A percentile compares a stretch with the other conserved stretches of the same genome.
Evolutionary conservation across 2,113 vertebrate species (phyloP).

Genomic region (Stigmatopora nigra): DNA sequence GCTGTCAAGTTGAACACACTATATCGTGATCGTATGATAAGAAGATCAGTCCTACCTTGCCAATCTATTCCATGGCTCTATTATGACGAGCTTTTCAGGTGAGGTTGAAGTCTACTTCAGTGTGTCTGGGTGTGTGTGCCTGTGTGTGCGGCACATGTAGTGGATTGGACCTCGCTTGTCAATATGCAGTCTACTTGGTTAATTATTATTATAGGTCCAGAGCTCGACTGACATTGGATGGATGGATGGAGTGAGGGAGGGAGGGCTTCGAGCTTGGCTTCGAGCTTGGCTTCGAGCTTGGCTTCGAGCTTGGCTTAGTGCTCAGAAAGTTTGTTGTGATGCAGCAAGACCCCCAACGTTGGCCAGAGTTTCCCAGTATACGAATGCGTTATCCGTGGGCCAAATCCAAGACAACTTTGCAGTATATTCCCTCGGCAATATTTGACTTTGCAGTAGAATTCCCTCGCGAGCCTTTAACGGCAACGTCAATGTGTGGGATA

Average conservation of each 20-base stretch:
- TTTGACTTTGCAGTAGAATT: too few relatives aligned
- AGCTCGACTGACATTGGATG: too few relatives aligned
- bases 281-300: too few relatives aligned
- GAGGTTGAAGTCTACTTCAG: constrained; percentile 1
- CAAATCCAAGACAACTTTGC: too few relatives aligned
- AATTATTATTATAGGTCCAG: constrained; percentile 41
- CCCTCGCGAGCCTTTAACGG: not conserved
- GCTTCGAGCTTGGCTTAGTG: too few relatives aligned
- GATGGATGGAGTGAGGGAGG: too few relatives aligned
- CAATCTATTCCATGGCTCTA: constrained; percentile 5
- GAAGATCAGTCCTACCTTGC: constrained; percentile 35
- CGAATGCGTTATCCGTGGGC: too few relatives aligned
- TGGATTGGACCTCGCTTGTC: constrained; percentile 21
- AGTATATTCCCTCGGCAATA: too few relatives aligned
- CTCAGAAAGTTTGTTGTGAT: too few relatives aligned
- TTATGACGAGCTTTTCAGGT: constrained; percentile 13
- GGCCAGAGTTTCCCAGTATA: too few relatives aligned
- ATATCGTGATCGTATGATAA: not conserved
- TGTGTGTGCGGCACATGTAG: constrained; percentile 25
- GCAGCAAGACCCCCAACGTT: too few relatives aligned
- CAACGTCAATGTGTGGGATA: not conserved
- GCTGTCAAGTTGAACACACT: not conserved
- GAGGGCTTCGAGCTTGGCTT: too few relatives aligned
- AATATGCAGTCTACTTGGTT: constrained; percentile 50
- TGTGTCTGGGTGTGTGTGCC: constrained; percentile 11